Evolutionary conservation across 2,113 vertebrate genomes (phyloP), one percentile per base, ranked within the genome.

Genomic region (Tachysurus fulvidraco): DNA sequence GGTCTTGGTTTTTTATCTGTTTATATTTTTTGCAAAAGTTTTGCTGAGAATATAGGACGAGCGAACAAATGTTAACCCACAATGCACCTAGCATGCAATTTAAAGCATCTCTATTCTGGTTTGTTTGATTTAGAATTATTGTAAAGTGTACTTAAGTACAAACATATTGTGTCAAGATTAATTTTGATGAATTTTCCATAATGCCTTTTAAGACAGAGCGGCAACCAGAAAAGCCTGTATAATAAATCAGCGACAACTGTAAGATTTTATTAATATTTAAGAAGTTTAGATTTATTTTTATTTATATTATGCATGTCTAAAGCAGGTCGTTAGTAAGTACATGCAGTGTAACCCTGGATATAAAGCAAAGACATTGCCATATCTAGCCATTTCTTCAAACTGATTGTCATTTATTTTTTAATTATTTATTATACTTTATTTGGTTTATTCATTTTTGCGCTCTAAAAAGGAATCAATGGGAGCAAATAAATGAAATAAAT

Each of bases 11-110:
- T 83, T 89, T 84, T 64, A n/a, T 84, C 67, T 81, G 30, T 81
- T 74, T 80, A 36, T 6, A 59, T 69, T 62, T 36, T 82, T 44
- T 59, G 28, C 36, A 44, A 91, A 92, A 92, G 81, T 93, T 93
- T 90, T 54, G 44, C 71, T 89, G 67, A 84, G 74, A 90, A 88
- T 92, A 87, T 25, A 12, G 87, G 62, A 71, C 83, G 65, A 65
- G 44, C 71, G 46, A 73, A 83, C 80, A 59, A 81, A 87, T 62
- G 55, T 83, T n/a, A 78, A 86, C 55, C 52, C 36, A 36, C 36
- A 36, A 1, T 36, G 2, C 36, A 50, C 44, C 5, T 76, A 44
- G 50, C 73, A 76, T 50, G 21, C 0, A 25, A 12, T n/a, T 4
- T 50, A n/a, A 76, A 25, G 46, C 73, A 50, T 46, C 23, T 25